Base-by-base conservation (phyloP, 2,888 invertebrate species). In the Elaeidobius kamerunicus region DNA sequence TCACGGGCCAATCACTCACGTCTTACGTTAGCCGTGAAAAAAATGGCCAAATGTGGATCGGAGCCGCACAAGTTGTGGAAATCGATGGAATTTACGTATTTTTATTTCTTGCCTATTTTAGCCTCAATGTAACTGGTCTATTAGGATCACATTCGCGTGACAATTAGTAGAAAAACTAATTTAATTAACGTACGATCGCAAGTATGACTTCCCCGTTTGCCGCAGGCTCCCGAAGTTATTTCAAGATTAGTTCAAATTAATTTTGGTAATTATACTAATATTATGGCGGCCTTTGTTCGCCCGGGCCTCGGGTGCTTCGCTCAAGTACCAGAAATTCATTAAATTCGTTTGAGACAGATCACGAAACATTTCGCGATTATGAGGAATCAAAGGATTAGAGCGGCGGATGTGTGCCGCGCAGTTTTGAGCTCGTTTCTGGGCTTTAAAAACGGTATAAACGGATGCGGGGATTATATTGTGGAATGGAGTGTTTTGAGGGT, bases 21-120 rank as follows among this genome's bases (percentile, higher is more conserved):
- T 49, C 49, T 54, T 66, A 70, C 69, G 70, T 70, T 63, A 62
- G 67, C 68, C 69, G 65, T 58, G 59, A 60, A 63, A 63, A 65
- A 65, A 63, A 63, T 17, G 42, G 16, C n/a, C 27, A 30, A 52
- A 52, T 41, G 46, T 17, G 45, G 38, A 35, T 52, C 46, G 51
- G 16, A 47, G 12, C 17, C 23, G n/a, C n/a, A n/a, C 2, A 39
- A 17, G 2, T 39, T 16, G 7, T 34, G 12, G 6, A n/a, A 34
- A 34, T 34, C 3, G 14, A 34, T 14, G 6, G 15, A 9, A 19
- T 27, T 19, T 5, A n/a, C n/a, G n/a, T n/a, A n/a, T n/a, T n/a
- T n/a, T n/a, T n/a, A n/a, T n/a, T 40, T 23, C 6, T 18, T 17
- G 12, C 9, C 19, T 18, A 30, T 42, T n/a, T n/a, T n/a, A n/a